phyloP scores from a whole-genome alignment of 2,113 vertebrate species.

The Syrrhaptes paradoxus region DNA sequence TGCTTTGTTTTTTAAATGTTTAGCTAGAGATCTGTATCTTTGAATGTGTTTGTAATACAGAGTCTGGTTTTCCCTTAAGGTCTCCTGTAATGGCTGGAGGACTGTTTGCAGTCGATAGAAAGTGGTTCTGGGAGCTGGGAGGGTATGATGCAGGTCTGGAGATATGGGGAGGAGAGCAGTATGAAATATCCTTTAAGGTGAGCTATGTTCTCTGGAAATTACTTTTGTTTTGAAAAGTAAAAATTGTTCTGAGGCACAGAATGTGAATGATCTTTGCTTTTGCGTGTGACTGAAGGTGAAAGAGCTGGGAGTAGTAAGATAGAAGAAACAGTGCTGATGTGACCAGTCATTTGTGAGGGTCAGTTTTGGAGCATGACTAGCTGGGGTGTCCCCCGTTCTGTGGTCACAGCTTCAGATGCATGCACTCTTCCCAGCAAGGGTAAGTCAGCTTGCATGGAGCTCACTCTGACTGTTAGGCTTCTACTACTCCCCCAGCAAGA shows the following conservation, averaged over 20 bases:
- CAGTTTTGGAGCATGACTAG: background rate
- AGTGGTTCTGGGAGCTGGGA: constrained; percentile 94
- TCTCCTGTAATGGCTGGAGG: constrained; percentile 99
- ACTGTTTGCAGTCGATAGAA: constrained; percentile 94
- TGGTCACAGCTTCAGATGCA: background rate
- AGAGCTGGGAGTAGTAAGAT: background rate
- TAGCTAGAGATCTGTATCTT: background rate
- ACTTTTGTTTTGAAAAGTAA: constrained; percentile 28
- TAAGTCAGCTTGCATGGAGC: background rate
- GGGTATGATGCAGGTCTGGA: constrained; percentile 86
- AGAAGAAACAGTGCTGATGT: background rate
- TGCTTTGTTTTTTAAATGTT: constrained; percentile 41
- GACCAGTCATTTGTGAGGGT: background rate
- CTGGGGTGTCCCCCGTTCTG: background rate
- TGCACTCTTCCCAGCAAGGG: background rate
- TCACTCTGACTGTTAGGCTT: background rate
- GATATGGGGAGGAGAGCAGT: constrained; percentile 89
- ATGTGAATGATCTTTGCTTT: constrained; percentile 27
- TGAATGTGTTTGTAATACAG: constrained; percentile 62
- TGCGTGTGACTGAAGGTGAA: background rate
- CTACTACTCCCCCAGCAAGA: background rate
- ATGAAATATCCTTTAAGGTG: constrained; percentile 90
- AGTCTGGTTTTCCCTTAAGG: constrained; percentile 76
- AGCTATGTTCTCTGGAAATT: constrained; percentile 56
- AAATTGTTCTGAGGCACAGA: background rate